Conservation (phyloP, 1,140 invertebrate genomes). For the Harlomillsia oculata region DNA sequence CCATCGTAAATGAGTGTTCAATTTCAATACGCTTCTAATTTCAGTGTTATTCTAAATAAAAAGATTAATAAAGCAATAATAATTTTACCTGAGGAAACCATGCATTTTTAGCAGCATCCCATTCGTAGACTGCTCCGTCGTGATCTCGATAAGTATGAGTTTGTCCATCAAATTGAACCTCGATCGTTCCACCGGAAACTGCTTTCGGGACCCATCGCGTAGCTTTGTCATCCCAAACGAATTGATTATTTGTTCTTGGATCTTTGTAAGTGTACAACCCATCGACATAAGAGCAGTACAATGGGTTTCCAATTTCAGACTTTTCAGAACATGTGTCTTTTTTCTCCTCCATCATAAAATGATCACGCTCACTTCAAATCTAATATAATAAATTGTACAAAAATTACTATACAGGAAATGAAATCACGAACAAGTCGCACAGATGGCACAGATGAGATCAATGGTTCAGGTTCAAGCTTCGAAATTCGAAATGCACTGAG, state of each 20-base stretch:
- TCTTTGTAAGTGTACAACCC: slow-evolving; percentile 35
- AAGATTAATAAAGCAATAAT: no score
- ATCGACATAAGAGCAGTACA: slow-evolving; percentile 30
- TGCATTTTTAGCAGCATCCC: slow-evolving; percentile 78
- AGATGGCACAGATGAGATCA: no score
- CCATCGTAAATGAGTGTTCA: no score
- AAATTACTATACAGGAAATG: no score
- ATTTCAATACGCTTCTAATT: no score
- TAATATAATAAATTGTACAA: no score
- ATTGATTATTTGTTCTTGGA: slow-evolving; percentile 20
- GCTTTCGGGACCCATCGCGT: slow-evolving; percentile 22
- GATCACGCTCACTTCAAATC: neutral
- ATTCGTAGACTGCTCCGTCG: slow-evolving; percentile 82
- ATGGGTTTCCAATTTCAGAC: slow-evolving; percentile 24
- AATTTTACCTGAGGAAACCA: slow-evolving; percentile 81
- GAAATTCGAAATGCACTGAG: no score
- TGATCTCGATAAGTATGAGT: slow-evolving; percentile 64
- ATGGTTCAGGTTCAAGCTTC: no score
- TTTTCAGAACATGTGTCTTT: slow-evolving; percentile 14
- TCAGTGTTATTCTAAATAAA: no score
- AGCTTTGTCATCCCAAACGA: slow-evolving; percentile 25
- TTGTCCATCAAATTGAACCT: slow-evolving; percentile 44
- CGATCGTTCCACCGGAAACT: slow-evolving; percentile 2
- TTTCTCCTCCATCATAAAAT: slow-evolving; percentile 16
- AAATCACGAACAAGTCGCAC: no score